Percentiles rank a stretch among this genome's conserved stretches.
phyloP scores from a whole-genome alignment of 2,113 vertebrate species.

The Oryzias woworae region DNA sequence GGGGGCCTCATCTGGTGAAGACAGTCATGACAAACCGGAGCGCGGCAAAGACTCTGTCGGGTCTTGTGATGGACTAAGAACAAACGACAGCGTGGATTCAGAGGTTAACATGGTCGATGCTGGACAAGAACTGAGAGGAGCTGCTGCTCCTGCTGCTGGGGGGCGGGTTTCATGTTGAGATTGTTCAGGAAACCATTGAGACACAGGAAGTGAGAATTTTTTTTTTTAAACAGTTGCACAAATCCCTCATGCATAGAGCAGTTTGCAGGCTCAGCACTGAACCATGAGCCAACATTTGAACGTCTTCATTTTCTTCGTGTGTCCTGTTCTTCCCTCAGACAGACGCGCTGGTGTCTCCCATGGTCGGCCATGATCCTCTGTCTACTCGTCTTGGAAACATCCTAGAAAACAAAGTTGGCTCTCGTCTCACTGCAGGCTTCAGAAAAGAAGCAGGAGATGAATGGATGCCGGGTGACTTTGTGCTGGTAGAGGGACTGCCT shows the following conservation, averaged over 20 bases:
- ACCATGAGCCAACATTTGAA: not conserved
- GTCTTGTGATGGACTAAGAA: not conserved
- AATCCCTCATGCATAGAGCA: too few species aligned
- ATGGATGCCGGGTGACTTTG: slow-evolving; percentile 12
- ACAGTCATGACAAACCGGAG: not conserved
- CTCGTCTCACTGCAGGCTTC: slow-evolving; percentile 26
- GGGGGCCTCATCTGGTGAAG: not conserved
- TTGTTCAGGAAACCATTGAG: slow-evolving; percentile 50
- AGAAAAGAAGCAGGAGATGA: not conserved
- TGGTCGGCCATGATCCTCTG: slow-evolving; percentile 21
- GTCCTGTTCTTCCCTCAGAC: slow-evolving; percentile 16
- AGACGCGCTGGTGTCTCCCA: slow-evolving; percentile 60
- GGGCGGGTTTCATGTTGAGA: slow-evolving; percentile 33
- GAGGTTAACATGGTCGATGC: not conserved
- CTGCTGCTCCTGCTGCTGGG: slow-evolving; percentile 11
- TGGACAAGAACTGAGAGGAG: not conserved
- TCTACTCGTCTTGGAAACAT: slow-evolving; percentile 46
- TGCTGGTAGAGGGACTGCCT: slow-evolving; percentile 30
- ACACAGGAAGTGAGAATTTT: slow-evolving; percentile 51
- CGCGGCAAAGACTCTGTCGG: not conserved
- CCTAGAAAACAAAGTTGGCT: slow-evolving; percentile 21
- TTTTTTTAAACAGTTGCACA: not conserved
- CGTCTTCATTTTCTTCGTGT: too few species aligned
- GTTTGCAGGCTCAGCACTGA: not conserved
- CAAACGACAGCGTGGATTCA: not conserved